Base-by-base conservation (phyloP, 2,113 vertebrate genomes). In the Neolamprologus brichardi region DNA sequence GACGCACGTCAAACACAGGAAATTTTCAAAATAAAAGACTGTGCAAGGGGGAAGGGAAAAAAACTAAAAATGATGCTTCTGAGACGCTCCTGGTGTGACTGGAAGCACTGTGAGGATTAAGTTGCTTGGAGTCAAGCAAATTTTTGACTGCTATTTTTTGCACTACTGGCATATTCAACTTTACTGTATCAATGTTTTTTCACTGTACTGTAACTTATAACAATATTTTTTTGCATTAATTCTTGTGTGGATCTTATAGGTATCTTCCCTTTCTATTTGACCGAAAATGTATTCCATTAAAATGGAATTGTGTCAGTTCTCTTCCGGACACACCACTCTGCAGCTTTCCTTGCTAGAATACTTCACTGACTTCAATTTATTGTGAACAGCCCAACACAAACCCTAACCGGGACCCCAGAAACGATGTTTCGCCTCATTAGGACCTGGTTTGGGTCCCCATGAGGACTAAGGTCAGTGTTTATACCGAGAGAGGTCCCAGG, bases 381-480 rank as follows among this genome's bases (percentile, higher is more conserved):
- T 75, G 41, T 46, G 70, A 46, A 75, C 25, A 77, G 15, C 44
- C 25, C 44, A 13, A 51, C 41, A 51, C 44, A 51, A 77, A 77
- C 72, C 44, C 72, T 30, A 30, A 77, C 72, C 72, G 11, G 72
- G 25, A 51, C 44, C 25, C 25, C 15, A 51, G 15, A 51, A 77
- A 77, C 1, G 1, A 28, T 17, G 70, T 46, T 75, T 46, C 10
- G 6, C 15, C 72, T 77, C 72, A 77, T 77, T 77, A 51, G 72
- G 44, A 51, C 44, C 41, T 49, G 44, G 72, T 51, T 77, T 51
- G 25, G 9, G 72, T 30, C 25, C 72, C 72, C 70, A 51, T 51
- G 72, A 77, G 72, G 72, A 30, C 44, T 77, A 77, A 77, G 72
- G 25, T 77, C 72, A 18, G 44, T 51, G 44, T 77, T 77, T 77